These are phyloP conservation scores for Lepeophtheirus nordmannii DNA, from an alignment of 2,888 invertebrate genomes.

Conservation along the genomic window DNA sequence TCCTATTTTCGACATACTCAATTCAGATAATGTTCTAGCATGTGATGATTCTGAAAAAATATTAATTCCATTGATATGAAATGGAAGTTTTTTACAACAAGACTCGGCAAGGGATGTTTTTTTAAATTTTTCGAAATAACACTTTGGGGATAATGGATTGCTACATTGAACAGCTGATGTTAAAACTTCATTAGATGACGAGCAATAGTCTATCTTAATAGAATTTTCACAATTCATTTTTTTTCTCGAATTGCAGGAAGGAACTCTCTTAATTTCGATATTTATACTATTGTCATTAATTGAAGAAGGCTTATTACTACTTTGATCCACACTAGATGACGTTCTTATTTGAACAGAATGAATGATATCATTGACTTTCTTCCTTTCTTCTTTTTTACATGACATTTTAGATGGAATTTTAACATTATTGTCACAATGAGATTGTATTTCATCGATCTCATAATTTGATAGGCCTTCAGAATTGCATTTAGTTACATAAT, in stretches of 20 bases:
- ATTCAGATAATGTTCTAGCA: neutral
- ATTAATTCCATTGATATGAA: neutral
- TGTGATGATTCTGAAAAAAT: neutral
- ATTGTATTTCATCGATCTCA: neutral
- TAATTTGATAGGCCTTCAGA: neutral
- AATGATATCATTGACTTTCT: conserved; percentile 1
- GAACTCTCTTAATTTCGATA: too few species aligned
- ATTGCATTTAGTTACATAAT: neutral
- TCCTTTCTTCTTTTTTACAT: too few species aligned
- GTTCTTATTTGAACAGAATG: conserved; percentile 20
- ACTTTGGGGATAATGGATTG: too few species aligned
- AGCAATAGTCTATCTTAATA: too few species aligned
- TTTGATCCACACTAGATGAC: too few species aligned
- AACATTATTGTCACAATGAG: neutral
- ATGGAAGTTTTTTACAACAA: neutral
- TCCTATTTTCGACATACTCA: neutral
- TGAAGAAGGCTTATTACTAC: too few species aligned
- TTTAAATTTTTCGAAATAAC: neutral
- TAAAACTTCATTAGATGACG: too few species aligned
- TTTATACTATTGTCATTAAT: too few species aligned
- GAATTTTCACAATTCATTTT: too few species aligned
- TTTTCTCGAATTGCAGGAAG: too few species aligned
- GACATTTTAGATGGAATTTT: too few species aligned
- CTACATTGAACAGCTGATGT: too few species aligned
- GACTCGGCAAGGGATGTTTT: neutral